Evolutionary conservation across 2,888 invertebrate species (phyloP), one percentile per base, ranked within the genome.

Genomic region (Leptopilina myrica): DNA sequence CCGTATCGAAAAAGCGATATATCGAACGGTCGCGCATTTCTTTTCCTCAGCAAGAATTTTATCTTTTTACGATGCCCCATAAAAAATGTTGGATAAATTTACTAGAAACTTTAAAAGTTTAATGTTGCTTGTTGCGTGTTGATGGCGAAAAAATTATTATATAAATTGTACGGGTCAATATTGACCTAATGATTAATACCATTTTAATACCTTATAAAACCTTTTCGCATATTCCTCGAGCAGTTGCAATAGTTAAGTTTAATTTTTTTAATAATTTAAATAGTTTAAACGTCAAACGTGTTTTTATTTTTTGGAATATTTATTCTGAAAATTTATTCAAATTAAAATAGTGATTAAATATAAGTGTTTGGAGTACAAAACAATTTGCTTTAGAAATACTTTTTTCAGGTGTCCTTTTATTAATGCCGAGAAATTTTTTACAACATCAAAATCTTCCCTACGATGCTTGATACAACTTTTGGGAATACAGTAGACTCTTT

Each of bases 1-100:
- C 76, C 78, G 83, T 79, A 79, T 79, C 79, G 79, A 82, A 62
- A 82, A 82, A 79, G 79, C 83, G 82, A 86, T 78, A 81, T 85
- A 86, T 86, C 84, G 84, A 85, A 84, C 80, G 81, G 82, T 66
- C 69, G 77, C 12, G 12, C 75, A 81, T 80, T 83, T 81, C 73
- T 9, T 73, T 73, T 69, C 26, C 14, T 69, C 53, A 53, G 26
- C 53, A 7, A 5, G 53, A 69, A 69, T 69, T 73, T 73, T 56
- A 33, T 73, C 53, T 26, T 69, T 69, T 69, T 20, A 12, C 64
- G 40, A 40, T 12, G 26, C 14, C 12, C 33, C 33, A n/a, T 53
- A 56, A 33, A 26, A 43, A 26, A 53, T 69, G 7, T 15, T 69
- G 69, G 14, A 49, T 15, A 20, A 62, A 62, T 62, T 62, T 69